These are phyloP conservation scores for Macrocentrus cingulum DNA, from an alignment of 1,140 invertebrate genomes.

Conservation along the genomic window DNA sequence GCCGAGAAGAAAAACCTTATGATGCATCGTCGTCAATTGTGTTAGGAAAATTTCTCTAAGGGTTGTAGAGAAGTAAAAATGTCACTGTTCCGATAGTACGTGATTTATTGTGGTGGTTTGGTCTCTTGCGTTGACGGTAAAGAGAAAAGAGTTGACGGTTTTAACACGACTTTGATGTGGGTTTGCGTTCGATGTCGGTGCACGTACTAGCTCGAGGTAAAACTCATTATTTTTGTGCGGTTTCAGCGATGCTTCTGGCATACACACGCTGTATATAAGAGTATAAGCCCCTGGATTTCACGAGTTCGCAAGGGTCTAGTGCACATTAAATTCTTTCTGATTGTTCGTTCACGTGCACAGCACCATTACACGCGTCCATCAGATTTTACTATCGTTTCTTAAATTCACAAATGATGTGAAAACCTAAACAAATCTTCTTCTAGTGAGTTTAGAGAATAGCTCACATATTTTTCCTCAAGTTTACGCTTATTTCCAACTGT, in stretches of 20 bases:
- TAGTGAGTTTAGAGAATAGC: too few species aligned
- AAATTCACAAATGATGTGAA: neutral
- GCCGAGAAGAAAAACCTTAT: too few species aligned
- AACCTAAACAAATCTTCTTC: too few species aligned
- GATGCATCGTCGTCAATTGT: too few species aligned
- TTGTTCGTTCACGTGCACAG: conserved; percentile 5
- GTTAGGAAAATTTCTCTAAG: neutral
- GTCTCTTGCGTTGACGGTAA: neutral
- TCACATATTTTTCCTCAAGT: too few species aligned
- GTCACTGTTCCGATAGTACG: neutral
- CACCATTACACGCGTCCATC: conserved; percentile 2
- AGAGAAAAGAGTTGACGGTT: neutral
- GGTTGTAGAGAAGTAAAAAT: neutral
- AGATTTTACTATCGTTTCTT: neutral
- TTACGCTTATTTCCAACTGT: too few species aligned
- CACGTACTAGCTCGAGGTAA: neutral
- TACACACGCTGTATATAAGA: neutral
- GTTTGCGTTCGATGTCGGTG: neutral
- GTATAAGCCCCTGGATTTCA: too few species aligned
- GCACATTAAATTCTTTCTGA: neutral
- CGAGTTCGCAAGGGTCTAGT: too few species aligned
- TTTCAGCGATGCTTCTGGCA: neutral
- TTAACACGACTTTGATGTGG: conserved; percentile 9
- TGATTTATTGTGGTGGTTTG: neutral
- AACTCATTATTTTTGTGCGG: conserved; percentile 6